A percentile compares a stretch with the other conserved stretches of the same genome.
Evolutionary conservation across 2,113 vertebrate species (phyloP).

Genomic region (Gymnorhina tibicen): DNA sequence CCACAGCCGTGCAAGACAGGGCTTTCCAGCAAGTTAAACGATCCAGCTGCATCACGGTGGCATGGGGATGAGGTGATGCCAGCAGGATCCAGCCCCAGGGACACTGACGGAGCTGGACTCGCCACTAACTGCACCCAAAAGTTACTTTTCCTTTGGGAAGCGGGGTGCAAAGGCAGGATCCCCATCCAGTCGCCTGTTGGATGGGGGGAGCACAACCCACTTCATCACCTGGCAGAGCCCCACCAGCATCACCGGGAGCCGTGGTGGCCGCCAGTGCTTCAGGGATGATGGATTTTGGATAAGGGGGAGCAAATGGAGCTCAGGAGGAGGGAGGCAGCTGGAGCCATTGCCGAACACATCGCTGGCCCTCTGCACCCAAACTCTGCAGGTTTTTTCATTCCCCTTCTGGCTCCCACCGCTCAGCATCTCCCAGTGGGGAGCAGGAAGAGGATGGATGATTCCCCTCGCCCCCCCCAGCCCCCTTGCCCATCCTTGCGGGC

Average conservation of each 20-base stretch:
- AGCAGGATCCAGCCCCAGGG: neutral
- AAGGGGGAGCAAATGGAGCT: neutral
- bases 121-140: neutral
- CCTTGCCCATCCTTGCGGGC: neutral
- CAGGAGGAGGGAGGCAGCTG: neutral
- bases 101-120: accelerated
- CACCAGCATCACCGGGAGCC: neutral
- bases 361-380: neutral
- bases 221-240: neutral
- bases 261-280: neutral
- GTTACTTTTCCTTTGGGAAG: conserved; percentile 23
- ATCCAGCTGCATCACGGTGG: neutral
- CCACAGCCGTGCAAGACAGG: accelerated
- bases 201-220: neutral
- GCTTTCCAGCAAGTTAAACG: neutral
- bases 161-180: neutral
- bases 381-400: neutral
- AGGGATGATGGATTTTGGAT: neutral
- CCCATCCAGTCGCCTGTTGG: neutral
- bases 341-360: neutral
- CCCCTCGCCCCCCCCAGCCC: neutral
- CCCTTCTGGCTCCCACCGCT: neutral
- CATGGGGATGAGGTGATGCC: neutral
- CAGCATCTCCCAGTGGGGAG: neutral
- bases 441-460: neutral